phyloP scores from a whole-genome alignment of 2,113 vertebrate genomes.

The Oreochromis spilurus region DNA sequence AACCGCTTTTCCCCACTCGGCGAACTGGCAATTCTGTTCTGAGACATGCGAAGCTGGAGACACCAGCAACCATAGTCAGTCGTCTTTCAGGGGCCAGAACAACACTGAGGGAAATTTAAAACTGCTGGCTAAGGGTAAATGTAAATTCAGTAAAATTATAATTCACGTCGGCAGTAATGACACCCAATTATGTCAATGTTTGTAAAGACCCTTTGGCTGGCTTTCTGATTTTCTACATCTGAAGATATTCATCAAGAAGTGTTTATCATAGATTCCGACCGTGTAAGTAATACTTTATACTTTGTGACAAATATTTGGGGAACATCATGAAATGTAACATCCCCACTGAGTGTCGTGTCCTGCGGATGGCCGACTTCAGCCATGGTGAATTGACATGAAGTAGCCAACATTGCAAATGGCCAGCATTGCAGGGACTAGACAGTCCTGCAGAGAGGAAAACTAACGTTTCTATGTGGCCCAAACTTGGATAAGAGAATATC shows the following conservation, averaged over 20 bases:
- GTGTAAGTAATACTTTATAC: not conserved
- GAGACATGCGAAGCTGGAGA: not conserved
- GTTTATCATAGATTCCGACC: not conserved
- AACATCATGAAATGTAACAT: not conserved
- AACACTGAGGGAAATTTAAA: not conserved
- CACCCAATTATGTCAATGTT: not conserved
- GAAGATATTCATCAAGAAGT: not conserved
- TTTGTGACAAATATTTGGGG: not conserved
- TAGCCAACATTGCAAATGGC: not conserved
- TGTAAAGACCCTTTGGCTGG: not conserved
- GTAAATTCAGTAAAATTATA: not conserved
- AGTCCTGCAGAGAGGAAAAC: not conserved
- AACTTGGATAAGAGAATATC: not conserved
- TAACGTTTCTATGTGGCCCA: not conserved
- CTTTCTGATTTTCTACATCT: not conserved
- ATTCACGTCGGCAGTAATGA: not conserved
- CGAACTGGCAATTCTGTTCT: not conserved
- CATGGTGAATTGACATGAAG: not conserved
- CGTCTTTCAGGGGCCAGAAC: not conserved
- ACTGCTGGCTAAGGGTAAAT: not conserved
- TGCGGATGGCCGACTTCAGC: not conserved
- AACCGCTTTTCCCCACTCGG: not conserved
- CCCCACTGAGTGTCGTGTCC: not conserved
- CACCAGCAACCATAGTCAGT: not conserved
- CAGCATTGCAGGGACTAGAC: not conserved